Evolutionary conservation across 2,888 invertebrate genomes (phyloP).

Genomic region (Chrysina gloriosa): DNA sequence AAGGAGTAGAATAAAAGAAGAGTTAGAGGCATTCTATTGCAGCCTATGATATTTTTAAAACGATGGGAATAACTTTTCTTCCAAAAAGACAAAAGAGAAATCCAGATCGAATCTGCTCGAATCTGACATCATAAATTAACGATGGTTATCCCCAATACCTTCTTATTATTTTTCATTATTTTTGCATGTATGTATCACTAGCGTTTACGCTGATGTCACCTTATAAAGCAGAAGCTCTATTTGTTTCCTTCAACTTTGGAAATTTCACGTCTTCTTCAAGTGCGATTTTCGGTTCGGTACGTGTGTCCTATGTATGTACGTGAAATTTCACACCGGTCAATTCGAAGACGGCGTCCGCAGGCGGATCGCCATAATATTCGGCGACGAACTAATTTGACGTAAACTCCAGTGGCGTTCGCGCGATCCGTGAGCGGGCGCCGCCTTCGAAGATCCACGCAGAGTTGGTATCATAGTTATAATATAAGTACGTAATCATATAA

Average conservation of each 20-base stretch:
- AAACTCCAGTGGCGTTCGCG: neutral
- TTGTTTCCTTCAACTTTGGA: neutral
- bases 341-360: neutral
- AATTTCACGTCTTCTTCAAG: neutral
- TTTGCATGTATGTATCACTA: constrained; percentile 30
- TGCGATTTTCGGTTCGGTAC: neutral
- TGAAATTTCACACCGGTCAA: neutral
- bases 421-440: neutral
- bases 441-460: neutral
- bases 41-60: no score
- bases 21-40: no score
- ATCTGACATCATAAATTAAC: constrained; percentile 27
- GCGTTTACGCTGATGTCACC: constrained; percentile 36
- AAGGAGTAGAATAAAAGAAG: no score
- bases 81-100: neutral
- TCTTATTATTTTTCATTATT: constrained; percentile 8
- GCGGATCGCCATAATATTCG: neutral
- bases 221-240: constrained; percentile 57
- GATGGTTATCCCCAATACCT: constrained; percentile 31
- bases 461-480: neutral
- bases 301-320: neutral
- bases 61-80: neutral
- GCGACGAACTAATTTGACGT: neutral
- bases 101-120: neutral
- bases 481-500: constrained; percentile 8